Percentiles rank a stretch among this genome's conserved stretches.
Conservation (phyloP, 2,113 vertebrate genomes). For the Henicopernis longicauda region DNA sequence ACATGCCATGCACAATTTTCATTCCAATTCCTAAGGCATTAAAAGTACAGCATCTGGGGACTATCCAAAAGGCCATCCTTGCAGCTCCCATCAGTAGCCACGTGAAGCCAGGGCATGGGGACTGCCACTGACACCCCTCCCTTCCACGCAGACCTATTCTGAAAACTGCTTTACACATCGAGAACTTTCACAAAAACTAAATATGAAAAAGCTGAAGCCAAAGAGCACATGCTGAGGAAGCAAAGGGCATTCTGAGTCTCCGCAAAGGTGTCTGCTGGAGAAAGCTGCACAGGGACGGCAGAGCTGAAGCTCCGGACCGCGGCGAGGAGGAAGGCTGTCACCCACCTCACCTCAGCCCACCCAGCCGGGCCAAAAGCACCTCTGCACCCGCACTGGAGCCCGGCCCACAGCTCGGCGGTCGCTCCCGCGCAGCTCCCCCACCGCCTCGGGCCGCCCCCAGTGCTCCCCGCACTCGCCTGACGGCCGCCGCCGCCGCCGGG, state of each 20-base stretch:
- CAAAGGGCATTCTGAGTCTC: not conserved
- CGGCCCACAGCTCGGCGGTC: not conserved
- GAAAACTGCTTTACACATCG: not conserved
- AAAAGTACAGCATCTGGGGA: too few species aligned
- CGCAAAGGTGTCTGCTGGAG: not conserved
- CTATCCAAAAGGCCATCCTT: not conserved
- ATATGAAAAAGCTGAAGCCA: not conserved
- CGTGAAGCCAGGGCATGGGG: accelerated
- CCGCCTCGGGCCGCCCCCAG: too few species aligned
- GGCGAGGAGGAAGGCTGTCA: not conserved
- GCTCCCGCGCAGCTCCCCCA: not conserved
- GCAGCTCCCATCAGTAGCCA: not conserved
- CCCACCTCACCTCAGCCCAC: not conserved
- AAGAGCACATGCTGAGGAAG: not conserved
- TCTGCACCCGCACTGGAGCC: not conserved
- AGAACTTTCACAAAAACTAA: not conserved
- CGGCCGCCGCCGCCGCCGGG: too few species aligned
- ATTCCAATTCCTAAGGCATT: too few species aligned
- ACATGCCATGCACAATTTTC: not conserved
- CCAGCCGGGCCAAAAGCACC: accelerated
- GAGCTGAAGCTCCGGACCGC: not conserved
- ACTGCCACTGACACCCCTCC: too few species aligned
- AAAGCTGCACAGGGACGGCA: not conserved
- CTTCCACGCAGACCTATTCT: too few species aligned
- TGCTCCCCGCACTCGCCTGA: not conserved